phyloP scores from a whole-genome alignment of 2,797 vertebrate genomes.

The Acipenser oxyrinchus region DNA sequence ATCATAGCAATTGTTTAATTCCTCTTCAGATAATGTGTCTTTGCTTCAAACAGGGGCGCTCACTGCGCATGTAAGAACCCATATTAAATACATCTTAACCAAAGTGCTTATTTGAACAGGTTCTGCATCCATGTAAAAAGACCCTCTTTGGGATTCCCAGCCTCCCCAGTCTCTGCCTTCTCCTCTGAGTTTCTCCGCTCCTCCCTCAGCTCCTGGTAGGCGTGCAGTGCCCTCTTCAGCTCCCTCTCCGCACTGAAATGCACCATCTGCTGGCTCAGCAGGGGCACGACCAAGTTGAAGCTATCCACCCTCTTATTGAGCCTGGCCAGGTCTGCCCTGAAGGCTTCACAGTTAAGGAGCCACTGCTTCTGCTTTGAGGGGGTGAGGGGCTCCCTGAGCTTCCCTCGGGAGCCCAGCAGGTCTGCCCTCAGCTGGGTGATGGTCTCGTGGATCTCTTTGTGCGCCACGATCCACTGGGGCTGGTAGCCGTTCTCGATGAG shows the following conservation, averaged over 20 bases:
- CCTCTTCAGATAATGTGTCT: too few relatives aligned
- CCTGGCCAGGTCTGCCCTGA: conserved; percentile 62
- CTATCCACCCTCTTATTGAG: conserved; percentile 81
- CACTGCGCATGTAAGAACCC: too few relatives aligned
- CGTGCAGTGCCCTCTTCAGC: conserved; percentile 55
- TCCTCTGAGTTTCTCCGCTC: conserved; percentile 35
- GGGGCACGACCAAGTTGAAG: conserved; percentile 86
- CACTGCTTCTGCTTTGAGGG: conserved; percentile 55
- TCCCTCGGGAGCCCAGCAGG: conserved; percentile 54
- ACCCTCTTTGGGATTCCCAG: conserved; percentile 24
- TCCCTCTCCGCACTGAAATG: conserved; percentile 78
- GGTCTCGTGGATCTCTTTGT: conserved; percentile 80
- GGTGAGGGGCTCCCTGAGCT: conserved; percentile 61
- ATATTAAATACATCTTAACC: background rate
- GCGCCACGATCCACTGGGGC: conserved; percentile 81
- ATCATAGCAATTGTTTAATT: too few relatives aligned
- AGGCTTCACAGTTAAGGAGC: conserved; percentile 58
- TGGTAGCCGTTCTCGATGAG: conserved; percentile 92
- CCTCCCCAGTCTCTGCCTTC: conserved; percentile 42
- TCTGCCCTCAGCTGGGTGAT: conserved; percentile 54
- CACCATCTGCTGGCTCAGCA: conserved; percentile 83
- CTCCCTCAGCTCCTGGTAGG: conserved; percentile 38
- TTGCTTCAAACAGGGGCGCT: too few relatives aligned
- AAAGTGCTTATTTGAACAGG: conserved; percentile 37
- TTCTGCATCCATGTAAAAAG: conserved; percentile 53